Evolutionary conservation across 53 echinoderm and acorn worm genomes (phyloP).

Genomic region (Luidia sarsii): DNA sequence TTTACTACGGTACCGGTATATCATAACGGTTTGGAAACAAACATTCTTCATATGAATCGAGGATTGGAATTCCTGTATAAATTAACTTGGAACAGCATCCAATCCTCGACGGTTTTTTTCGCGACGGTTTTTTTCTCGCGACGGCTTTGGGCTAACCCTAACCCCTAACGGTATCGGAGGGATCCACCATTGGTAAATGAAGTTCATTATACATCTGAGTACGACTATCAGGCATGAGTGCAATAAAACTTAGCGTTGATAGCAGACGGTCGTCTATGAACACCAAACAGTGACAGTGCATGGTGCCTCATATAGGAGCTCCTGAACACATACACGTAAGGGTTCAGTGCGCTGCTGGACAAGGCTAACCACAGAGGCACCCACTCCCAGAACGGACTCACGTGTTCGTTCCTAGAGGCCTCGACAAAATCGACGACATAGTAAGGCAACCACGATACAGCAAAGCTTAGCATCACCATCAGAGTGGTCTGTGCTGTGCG

Average conservation of each 20-base stretch:
- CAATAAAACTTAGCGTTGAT: not conserved
- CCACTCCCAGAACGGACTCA: slow-evolving; percentile 66
- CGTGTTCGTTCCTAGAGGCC: slow-evolving; percentile 33
- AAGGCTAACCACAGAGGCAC: slow-evolving; percentile 79
- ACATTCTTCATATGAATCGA: no score
- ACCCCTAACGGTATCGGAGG: no score
- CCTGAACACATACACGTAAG: slow-evolving; percentile 92
- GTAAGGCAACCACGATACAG: slow-evolving; percentile 80
- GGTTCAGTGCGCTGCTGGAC: slow-evolving; percentile 79
- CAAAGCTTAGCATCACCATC: slow-evolving; percentile 74
- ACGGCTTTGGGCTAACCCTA: no score
- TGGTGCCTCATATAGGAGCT: slow-evolving; percentile 83
- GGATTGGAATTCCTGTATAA: no score
- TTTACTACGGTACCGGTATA: no score
- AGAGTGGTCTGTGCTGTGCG: slow-evolving; percentile 80
- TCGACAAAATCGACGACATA: slow-evolving; percentile 80
- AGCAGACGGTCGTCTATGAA: not conserved
- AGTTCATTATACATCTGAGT: no score
- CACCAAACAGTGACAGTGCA: slow-evolving; percentile 47
- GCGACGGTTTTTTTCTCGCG: no score
- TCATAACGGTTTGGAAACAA: no score
- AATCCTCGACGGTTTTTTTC: no score
- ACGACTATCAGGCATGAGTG: no score
- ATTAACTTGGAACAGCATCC: no score
- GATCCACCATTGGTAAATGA: no score